phyloP scores from a whole-genome alignment of 2,797 vertebrate genomes.

The Bothrops alternatus region DNA sequence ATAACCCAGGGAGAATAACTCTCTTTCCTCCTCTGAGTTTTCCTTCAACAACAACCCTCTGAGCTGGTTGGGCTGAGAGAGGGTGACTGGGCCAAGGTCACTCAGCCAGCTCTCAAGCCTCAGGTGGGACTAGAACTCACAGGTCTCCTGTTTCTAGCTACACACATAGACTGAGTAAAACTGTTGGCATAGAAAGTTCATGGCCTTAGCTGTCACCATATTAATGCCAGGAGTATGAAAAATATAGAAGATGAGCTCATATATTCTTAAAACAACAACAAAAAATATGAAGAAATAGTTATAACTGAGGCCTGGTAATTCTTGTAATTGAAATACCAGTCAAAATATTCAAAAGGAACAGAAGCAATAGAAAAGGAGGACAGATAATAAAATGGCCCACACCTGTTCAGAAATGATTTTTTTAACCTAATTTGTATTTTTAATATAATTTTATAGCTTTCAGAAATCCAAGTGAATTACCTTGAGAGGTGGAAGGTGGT shows the following conservation, averaged over 20 bases:
- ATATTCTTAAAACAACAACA: too few relatives aligned
- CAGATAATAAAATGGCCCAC: not conserved
- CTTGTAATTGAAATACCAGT: not conserved
- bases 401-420: not conserved
- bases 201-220: too few relatives aligned
- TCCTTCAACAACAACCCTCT: not conserved
- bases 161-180: not conserved
- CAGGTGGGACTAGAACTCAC: not conserved
- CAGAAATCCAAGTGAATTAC: not conserved
- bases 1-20: not conserved
- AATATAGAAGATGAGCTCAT: too few relatives aligned
- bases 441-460: not conserved
- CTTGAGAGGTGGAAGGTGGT: not conserved
- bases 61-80: not conserved
- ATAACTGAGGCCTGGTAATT: not conserved
- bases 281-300: not conserved
- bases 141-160: not conserved
- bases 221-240: too few relatives aligned
- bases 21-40: not conserved
- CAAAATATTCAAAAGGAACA: not conserved
- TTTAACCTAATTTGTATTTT: not conserved
- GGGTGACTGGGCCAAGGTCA: not conserved
- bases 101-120: not conserved
- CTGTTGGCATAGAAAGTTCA: too few relatives aligned
- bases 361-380: not conserved